These are phyloP conservation scores for Drepana falcataria DNA, from an alignment of 2,888 invertebrate species.

Conservation along the genomic window DNA sequence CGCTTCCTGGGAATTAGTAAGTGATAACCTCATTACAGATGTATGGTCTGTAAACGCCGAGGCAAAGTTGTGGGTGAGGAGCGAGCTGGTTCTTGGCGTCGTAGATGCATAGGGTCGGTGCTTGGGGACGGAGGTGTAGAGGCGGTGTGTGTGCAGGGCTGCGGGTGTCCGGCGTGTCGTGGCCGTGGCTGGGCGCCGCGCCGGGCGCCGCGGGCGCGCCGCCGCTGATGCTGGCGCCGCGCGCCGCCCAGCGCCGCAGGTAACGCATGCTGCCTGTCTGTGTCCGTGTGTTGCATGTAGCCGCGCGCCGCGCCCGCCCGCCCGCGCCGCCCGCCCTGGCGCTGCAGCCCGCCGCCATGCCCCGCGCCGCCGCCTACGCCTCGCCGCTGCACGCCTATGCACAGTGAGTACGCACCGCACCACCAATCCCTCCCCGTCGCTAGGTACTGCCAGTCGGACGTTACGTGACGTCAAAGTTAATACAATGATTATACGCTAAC, in stretches of 20 bases:
- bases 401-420: conserved; percentile 84
- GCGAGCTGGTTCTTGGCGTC: too few relatives aligned
- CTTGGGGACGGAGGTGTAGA: conserved; percentile 31
- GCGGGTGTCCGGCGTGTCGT: conserved; percentile 87
- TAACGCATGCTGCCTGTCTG: conserved; percentile 59
- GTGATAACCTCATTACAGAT: background rate
- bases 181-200: conserved; percentile 86
- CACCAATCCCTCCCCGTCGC: conserved; percentile 11
- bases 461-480: background rate
- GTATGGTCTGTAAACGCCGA: background rate
- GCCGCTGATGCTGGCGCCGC: conserved; percentile 85
- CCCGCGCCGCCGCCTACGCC: conserved; percentile 85
- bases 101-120: background rate
- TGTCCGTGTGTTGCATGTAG: conserved; percentile 53
- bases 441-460: conserved; percentile 3
- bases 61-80: too few relatives aligned
- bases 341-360: conserved; percentile 86
- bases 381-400: conserved; percentile 93
- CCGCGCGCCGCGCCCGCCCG: conserved; percentile 14
- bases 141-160: conserved; percentile 81
- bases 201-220: conserved; percentile 80
- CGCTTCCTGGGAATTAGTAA: too few relatives aligned
- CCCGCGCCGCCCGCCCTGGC: conserved; percentile 78
- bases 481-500: too few relatives aligned
- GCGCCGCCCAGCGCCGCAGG: conserved; percentile 87